Evolutionary conservation across 2,113 vertebrate genomes (phyloP).

Genomic region (Cnemophilus loriae): DNA sequence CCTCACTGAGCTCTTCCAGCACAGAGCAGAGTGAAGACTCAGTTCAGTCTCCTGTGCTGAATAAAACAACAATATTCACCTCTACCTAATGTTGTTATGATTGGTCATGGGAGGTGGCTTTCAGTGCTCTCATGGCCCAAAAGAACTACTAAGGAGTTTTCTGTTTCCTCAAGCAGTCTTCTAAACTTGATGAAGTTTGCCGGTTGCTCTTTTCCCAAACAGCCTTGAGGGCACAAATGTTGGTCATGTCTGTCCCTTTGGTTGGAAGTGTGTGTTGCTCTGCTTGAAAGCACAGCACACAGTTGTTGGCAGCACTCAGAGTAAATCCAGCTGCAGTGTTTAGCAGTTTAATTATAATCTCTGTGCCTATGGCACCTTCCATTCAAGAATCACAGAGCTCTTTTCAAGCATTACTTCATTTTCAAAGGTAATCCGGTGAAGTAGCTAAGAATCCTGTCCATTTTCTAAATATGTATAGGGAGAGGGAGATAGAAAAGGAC

Average conservation of each 20-base stretch:
- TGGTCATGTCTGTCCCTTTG: not conserved
- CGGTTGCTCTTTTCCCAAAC: not conserved
- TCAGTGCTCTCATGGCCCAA: not conserved
- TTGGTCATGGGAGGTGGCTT: not conserved
- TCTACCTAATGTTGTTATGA: not conserved
- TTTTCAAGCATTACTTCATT: not conserved
- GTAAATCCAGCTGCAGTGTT: slow-evolving; percentile 11
- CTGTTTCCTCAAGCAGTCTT: not conserved
- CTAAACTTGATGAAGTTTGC: not conserved
- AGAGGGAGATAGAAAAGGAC: not conserved
- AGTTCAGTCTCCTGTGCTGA: not conserved
- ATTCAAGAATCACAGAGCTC: not conserved
- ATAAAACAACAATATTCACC: not conserved
- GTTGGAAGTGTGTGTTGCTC: not conserved
- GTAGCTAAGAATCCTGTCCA: not conserved
- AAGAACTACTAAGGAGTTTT: not conserved
- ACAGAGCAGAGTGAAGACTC: not conserved
- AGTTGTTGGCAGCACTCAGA: not conserved
- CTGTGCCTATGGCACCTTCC: not conserved
- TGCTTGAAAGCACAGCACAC: not conserved
- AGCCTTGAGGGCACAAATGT: not conserved
- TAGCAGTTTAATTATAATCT: not conserved
- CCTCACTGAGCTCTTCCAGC: not conserved
- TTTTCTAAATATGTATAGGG: not conserved
- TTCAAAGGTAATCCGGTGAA: not conserved